phyloP scores from a whole-genome alignment of 2,113 vertebrate species.

The Podilymbus podiceps region DNA sequence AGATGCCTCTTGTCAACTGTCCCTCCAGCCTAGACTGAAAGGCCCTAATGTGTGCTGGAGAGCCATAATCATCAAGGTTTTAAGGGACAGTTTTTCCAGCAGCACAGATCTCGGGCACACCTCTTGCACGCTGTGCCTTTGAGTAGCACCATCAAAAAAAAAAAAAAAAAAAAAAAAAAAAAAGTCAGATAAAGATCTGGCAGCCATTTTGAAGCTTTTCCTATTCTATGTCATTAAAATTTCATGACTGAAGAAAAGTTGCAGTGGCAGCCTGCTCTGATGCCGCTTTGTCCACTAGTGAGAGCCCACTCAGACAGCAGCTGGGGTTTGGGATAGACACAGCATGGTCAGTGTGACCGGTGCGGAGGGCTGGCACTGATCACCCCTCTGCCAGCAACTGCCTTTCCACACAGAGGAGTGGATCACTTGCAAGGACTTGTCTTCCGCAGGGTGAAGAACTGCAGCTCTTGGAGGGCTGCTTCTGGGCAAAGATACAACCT shows the following conservation, averaged over 20 bases:
- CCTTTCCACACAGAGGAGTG: no score
- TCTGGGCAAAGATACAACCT: not conserved
- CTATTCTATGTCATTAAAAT: not conserved
- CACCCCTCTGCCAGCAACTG: not conserved
- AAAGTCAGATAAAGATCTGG: not conserved
- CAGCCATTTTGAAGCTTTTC: not conserved
- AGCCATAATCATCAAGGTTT: not conserved
- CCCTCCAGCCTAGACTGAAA: not conserved
- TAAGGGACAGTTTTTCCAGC: not conserved
- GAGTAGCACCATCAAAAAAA: not conserved
- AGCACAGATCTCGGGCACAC: not conserved
- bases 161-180: not conserved
- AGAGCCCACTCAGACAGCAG: not conserved
- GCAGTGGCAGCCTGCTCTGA: not conserved
- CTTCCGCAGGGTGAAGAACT: not conserved
- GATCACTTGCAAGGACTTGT: not conserved
- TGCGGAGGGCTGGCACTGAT: not conserved
- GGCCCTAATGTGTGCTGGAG: not conserved
- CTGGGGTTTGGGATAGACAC: not conserved
- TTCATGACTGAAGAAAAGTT: not conserved
- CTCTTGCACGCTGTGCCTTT: not conserved
- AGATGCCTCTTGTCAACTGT: not conserved
- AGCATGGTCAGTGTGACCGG: fast-evolving
- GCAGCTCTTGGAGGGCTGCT: not conserved
- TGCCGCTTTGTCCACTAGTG: not conserved